A percentile compares a stretch with the other conserved stretches of the same genome.
phyloP scores from a whole-genome alignment of 2,113 vertebrate species.

The Phrynosoma platyrhinos region DNA sequence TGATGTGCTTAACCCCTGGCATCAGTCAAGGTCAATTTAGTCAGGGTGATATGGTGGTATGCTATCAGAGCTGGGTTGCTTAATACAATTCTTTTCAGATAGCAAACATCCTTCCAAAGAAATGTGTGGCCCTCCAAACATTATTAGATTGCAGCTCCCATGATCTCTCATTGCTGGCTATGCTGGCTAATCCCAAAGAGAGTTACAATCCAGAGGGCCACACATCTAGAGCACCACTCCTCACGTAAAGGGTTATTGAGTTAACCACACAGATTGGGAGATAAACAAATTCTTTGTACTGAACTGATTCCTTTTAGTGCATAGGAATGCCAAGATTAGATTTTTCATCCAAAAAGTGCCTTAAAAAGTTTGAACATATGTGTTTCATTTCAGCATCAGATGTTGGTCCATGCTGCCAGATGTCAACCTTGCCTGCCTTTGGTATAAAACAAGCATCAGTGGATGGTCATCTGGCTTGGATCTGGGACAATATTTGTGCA shows the following conservation, averaged over 20 bases:
- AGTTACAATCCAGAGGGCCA: not conserved
- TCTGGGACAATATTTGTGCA: conserved; percentile 7
- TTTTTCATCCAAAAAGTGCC: not conserved
- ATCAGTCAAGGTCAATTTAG: no score
- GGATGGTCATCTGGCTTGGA: not conserved
- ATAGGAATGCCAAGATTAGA: not conserved
- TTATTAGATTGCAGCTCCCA: no score
- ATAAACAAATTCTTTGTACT: not conserved
- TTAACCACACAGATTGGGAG: not conserved
- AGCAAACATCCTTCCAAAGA: not conserved
- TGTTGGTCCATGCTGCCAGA: conserved; percentile 6
- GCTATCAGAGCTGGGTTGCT: conserved; percentile 1
- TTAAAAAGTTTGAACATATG: not conserved
- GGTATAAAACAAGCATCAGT: not conserved
- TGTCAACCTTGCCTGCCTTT: not conserved
- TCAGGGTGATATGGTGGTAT: not conserved
- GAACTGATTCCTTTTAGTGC: not conserved
- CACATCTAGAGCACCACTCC: not conserved
- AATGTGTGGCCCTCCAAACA: not conserved
- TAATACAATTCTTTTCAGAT: not conserved
- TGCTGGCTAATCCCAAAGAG: not conserved
- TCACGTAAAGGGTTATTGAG: not conserved
- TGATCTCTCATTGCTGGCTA: not conserved
- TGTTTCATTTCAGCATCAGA: not conserved
- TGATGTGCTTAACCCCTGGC: no score